Percentiles rank a stretch among this genome's conserved stretches.
These are phyloP conservation scores for Pseudonaja textilis DNA, from an alignment of 2,113 vertebrate genomes.

Conservation along the genomic window DNA sequence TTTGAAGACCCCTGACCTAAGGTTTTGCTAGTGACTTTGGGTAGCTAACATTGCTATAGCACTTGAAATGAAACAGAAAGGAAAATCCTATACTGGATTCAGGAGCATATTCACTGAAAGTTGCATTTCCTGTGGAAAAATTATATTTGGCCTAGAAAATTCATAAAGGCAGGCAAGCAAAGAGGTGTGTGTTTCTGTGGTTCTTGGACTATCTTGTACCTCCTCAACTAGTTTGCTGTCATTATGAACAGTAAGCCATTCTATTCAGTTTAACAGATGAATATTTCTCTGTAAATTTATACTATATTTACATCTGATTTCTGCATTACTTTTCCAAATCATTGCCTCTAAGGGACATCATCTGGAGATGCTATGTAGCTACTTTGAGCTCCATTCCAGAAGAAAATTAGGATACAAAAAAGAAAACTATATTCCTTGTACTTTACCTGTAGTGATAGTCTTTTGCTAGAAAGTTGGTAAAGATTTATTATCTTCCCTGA, in stretches of 20 bases:
- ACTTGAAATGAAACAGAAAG: neutral
- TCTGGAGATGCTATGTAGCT: neutral
- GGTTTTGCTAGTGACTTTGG: neutral
- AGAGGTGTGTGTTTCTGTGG: neutral
- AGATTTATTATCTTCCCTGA: conserved; percentile 64
- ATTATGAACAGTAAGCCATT: neutral
- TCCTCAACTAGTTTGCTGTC: neutral
- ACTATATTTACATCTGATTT: neutral
- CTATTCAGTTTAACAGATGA: neutral
- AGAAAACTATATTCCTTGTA: neutral
- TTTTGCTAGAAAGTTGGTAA: conserved; percentile 61
- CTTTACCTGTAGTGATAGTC: conserved; percentile 68
- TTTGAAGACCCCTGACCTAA: no score
- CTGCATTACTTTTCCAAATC: neutral
- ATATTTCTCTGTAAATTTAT: neutral
- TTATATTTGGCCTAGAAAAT: neutral
- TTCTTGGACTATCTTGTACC: neutral
- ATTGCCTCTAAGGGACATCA: neutral
- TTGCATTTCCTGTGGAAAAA: neutral
- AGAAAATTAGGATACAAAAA: neutral
- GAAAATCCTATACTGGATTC: neutral
- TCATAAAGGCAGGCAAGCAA: neutral
- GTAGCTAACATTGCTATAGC: neutral
- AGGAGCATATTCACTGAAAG: neutral
- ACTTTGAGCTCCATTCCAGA: neutral